These are phyloP conservation scores for Rhopilema esculentum DNA, from an alignment of 30 jellyfish, hydroid and myxozoan genomes.

Conservation along the genomic window DNA sequence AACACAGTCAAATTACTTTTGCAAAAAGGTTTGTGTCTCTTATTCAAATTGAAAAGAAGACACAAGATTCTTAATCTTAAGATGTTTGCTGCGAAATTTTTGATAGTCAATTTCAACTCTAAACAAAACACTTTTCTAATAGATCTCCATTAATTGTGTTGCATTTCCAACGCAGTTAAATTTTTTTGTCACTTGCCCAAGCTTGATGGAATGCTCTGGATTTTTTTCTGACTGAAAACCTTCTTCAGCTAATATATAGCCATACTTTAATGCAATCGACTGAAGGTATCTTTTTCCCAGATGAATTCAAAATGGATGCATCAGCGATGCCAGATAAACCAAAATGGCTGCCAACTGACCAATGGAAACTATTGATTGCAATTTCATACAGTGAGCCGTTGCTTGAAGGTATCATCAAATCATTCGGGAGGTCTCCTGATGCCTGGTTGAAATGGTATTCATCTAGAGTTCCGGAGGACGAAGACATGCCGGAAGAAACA, in stretches of 20 bases:
- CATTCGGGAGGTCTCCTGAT: slow-evolving; percentile 15
- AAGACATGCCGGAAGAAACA: not conserved
- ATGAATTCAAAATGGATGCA: not conserved
- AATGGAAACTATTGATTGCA: slow-evolving; percentile 19
- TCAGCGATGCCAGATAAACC: not conserved
- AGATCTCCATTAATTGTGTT: too few relatives aligned
- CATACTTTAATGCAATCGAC: not conserved
- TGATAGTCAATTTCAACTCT: too few relatives aligned
- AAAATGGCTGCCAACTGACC: not conserved
- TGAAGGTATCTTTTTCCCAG: not conserved
- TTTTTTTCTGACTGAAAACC: too few relatives aligned
- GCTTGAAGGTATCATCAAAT: slow-evolving; percentile 10
- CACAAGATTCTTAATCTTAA: not conserved
- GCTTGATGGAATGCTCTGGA: too few relatives aligned
- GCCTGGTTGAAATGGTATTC: slow-evolving; percentile 55
- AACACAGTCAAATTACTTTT: slow-evolving; percentile 13
- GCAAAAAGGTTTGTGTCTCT: slow-evolving; percentile 14
- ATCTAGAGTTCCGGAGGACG: slow-evolving; percentile 55
- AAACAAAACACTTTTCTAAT: too few relatives aligned
- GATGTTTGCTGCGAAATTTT: not conserved
- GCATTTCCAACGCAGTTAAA: too few relatives aligned
- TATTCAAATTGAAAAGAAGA: not conserved
- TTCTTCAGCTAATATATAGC: too few relatives aligned
- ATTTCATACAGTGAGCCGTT: slow-evolving; percentile 1
- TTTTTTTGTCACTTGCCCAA: too few relatives aligned